These are phyloP conservation scores for Caenorhabditis sp. DNA, from an alignment of 2,888 invertebrate genomes.

Conservation along the genomic window DNA sequence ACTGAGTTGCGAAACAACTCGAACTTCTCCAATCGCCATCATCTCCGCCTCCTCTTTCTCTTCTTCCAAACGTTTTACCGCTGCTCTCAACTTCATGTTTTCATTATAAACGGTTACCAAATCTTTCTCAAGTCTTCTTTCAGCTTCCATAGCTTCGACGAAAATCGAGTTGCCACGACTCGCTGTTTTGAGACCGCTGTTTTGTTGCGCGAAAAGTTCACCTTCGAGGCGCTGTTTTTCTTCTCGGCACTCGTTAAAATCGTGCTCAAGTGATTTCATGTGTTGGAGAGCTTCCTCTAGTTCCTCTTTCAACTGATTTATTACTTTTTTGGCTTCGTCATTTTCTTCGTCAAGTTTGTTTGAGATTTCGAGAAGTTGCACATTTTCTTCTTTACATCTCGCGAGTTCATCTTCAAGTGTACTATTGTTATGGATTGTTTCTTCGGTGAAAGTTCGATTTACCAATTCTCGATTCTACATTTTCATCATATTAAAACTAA, in stretches of 20 bases:
- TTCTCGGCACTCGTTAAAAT: slow-evolving; percentile 19
- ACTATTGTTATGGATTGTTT: slow-evolving; percentile 14
- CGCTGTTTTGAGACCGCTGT: slow-evolving; percentile 6
- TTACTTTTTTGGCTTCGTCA: slow-evolving; percentile 12
- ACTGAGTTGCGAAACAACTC: slow-evolving; percentile 10
- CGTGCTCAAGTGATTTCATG: slow-evolving; percentile 16
- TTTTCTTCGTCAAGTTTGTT: slow-evolving; percentile 10
- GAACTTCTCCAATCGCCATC: slow-evolving; percentile 11
- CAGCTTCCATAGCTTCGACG: slow-evolving; percentile 38
- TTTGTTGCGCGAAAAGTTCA: slow-evolving; percentile 25
- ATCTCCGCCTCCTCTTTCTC: slow-evolving; percentile 33
- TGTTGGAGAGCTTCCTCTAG: slow-evolving; percentile 16
- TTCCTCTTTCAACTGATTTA: slow-evolving; percentile 12
- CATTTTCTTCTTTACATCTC: slow-evolving; percentile 9
- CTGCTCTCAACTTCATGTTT: slow-evolving; percentile 6
- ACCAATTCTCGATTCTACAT: slow-evolving; percentile 24
- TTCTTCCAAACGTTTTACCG: slow-evolving; percentile 12
- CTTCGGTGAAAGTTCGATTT: slow-evolving; percentile 11
- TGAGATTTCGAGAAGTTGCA: neutral
- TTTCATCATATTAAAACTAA: neutral
- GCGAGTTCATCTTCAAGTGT: slow-evolving; percentile 24
- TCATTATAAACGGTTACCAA: slow-evolving; percentile 9
- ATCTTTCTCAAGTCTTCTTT: slow-evolving; percentile 22
- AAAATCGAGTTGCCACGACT: slow-evolving; percentile 28
- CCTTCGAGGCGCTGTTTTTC: slow-evolving; percentile 22